Percentiles rank a stretch among this genome's conserved stretches.
These are phyloP conservation scores for Myotis planiceps DNA, from an alignment of 2,797 vertebrate genomes.

Conservation along the genomic window DNA sequence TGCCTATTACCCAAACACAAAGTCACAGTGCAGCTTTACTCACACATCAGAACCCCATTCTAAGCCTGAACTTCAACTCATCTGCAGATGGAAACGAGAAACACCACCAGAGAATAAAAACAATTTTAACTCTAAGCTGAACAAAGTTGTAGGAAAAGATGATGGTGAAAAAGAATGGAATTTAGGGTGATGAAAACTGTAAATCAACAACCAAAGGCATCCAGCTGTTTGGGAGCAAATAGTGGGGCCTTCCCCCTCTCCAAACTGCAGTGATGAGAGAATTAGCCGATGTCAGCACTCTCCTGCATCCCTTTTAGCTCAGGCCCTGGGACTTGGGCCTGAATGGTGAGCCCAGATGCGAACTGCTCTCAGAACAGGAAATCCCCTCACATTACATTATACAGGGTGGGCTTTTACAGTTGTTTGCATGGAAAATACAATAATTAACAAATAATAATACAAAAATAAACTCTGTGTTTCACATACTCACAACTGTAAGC, in stretches of 20 bases:
- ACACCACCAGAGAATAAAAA: background rate
- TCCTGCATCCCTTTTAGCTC: background rate
- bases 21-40: conserved; percentile 64
- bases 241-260: background rate
- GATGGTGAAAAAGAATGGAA: background rate
- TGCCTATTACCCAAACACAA: conserved; percentile 69
- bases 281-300: background rate
- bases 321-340: background rate
- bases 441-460: background rate
- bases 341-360: background rate
- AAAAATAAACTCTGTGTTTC: background rate
- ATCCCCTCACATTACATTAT: background rate
- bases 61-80: conserved; percentile 66
- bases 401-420: background rate
- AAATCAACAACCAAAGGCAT: background rate
- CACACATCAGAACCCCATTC: conserved; percentile 46
- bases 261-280: background rate
- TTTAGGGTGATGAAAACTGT: background rate
- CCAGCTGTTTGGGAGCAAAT: background rate
- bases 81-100: background rate
- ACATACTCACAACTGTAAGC: background rate
- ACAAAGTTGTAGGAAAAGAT: background rate
- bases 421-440: background rate
- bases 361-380: background rate
- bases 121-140: background rate